Conservation (phyloP, 2,888 invertebrate genomes). For the Himalopsyche kuldschensis region DNA sequence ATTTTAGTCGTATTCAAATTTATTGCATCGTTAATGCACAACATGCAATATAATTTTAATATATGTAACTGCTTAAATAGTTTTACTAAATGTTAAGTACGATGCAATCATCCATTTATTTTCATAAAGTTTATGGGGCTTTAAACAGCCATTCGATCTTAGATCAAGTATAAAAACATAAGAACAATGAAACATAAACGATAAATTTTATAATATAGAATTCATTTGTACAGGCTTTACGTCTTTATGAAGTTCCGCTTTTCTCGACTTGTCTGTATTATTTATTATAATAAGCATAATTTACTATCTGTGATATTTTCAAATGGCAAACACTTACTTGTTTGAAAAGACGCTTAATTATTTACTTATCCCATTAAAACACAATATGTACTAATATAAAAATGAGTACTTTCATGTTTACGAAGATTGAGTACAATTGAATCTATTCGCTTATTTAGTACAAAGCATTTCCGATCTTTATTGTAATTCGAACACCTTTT, state of each 20-base stretch:
- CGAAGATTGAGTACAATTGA: too few species aligned
- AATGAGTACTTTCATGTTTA: too few species aligned
- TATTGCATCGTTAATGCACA: too few species aligned
- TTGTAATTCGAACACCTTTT: too few species aligned
- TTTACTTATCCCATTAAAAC: neutral
- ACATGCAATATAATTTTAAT: too few species aligned
- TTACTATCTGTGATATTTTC: neutral
- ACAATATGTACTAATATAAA: neutral
- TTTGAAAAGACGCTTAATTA: neutral
- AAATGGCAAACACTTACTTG: neutral
- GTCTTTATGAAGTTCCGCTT: neutral
- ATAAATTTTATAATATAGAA: neutral
- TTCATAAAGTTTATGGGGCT: neutral
- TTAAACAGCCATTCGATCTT: neutral
- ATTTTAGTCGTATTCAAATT: too few species aligned
- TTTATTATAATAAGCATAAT: neutral
- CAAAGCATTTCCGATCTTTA: too few species aligned
- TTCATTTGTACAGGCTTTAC: neutral
- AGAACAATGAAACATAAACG: neutral
- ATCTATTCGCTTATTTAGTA: too few species aligned
- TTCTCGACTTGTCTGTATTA: neutral
- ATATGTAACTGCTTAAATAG: too few species aligned
- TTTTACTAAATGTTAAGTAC: too few species aligned
- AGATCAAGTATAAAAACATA: neutral
- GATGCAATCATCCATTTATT: too few species aligned